Conservation (phyloP, 1,140 invertebrate species). For the Melanaphis sacchari region DNA sequence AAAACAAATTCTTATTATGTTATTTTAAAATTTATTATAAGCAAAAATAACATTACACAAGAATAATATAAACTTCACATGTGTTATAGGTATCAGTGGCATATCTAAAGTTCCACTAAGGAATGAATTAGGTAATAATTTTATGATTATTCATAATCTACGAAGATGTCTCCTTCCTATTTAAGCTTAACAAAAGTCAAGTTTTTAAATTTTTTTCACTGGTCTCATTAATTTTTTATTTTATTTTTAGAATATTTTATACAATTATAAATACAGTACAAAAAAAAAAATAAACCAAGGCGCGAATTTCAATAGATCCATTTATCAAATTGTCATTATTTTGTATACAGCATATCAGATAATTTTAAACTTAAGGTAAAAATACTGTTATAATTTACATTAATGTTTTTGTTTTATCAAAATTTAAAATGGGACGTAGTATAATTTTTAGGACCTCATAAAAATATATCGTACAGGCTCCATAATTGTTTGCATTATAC, state of each 20-base stretch:
- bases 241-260: not conserved
- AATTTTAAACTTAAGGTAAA: not conserved
- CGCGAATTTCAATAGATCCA: not conserved
- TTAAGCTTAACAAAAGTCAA: not conserved
- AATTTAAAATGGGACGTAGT: not conserved
- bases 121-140: not conserved
- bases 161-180: not conserved
- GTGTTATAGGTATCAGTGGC: not conserved
- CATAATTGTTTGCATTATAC: not conserved
- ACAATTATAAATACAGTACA: not conserved
- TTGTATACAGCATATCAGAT: not conserved
- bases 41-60: too few relatives aligned
- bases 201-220: not conserved
- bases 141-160: not conserved
- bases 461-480: not conserved
- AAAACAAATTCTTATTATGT: too few relatives aligned
- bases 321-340: not conserved
- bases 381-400: not conserved
- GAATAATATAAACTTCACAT: too few relatives aligned
- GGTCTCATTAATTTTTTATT: not conserved
- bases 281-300: not conserved
- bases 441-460: not conserved
- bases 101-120: not conserved
- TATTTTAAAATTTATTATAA: too few relatives aligned
- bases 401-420: not conserved